phyloP scores from a whole-genome alignment of 2,888 invertebrate genomes.

The Elmis aenea region DNA sequence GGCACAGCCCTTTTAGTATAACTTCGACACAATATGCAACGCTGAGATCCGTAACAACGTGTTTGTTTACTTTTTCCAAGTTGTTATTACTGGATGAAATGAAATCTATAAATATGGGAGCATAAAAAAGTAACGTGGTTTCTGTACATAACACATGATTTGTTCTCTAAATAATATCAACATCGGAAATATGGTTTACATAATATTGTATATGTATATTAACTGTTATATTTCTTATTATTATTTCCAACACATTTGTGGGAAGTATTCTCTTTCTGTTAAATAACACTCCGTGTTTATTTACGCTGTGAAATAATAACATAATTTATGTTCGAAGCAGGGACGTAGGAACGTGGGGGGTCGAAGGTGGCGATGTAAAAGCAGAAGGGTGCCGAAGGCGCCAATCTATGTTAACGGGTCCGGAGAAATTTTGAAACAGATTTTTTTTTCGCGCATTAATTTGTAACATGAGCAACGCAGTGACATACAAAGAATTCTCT shows the following conservation, averaged over 20 bases:
- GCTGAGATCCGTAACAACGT: constrained; percentile 4
- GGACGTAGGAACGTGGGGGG: too few species aligned
- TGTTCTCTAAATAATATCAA: constrained; percentile 30
- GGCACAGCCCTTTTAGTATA: constrained; percentile 12
- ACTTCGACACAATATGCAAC: constrained; percentile 10
- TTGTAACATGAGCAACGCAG: too few species aligned
- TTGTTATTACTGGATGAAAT: constrained; percentile 17
- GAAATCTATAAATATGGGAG: constrained; percentile 19
- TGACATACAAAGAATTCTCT: too few species aligned
- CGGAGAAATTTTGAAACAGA: too few species aligned
- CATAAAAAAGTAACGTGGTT: constrained; percentile 24
- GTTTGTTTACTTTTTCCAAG: constrained; percentile 13
- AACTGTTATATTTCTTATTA: constrained; percentile 20
- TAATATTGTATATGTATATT: constrained; percentile 25
- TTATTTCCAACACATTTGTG: constrained; percentile 20
- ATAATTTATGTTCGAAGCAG: too few species aligned
- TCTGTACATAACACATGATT: constrained; percentile 27
- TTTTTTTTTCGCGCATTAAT: too few species aligned
- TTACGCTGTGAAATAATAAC: constrained; percentile 7
- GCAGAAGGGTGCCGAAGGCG: too few species aligned
- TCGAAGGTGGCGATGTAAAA: too few species aligned
- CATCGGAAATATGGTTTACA: constrained; percentile 31
- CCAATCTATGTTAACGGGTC: too few species aligned
- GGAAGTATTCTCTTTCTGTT: constrained; percentile 17
- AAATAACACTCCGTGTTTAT: constrained; percentile 15